Conservation (phyloP, 2,797 vertebrate species). For the Astyanax mexicanus region DNA sequence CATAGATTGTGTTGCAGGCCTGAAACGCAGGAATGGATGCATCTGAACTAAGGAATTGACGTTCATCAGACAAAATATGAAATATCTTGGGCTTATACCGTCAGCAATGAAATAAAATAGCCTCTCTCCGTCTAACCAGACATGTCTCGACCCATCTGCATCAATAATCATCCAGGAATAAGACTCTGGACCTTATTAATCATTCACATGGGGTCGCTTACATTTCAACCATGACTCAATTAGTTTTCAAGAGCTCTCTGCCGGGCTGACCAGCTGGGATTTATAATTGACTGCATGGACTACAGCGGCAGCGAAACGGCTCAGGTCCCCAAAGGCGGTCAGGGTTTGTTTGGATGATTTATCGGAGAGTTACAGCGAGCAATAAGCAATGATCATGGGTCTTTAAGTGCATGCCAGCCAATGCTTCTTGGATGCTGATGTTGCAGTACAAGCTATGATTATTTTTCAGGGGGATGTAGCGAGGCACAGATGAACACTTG, state of each 20-base stretch:
- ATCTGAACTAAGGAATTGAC: too few species aligned
- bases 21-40: too few species aligned
- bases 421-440: neutral
- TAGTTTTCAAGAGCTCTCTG: constrained; percentile 49
- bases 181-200: constrained; percentile 55
- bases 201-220: constrained; percentile 55
- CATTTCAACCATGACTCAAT: constrained; percentile 58
- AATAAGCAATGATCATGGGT: constrained; percentile 11
- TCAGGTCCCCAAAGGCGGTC: constrained; percentile 37
- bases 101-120: too few species aligned
- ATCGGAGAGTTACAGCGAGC: constrained; percentile 1
- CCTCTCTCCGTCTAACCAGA: too few species aligned
- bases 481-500: neutral
- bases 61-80: too few species aligned
- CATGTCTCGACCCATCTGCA: constrained; percentile 52
- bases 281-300: constrained; percentile 48
- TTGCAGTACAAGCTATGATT: constrained; percentile 4
- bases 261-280: constrained; percentile 26
- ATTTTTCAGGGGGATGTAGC: constrained; percentile 6
- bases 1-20: too few species aligned
- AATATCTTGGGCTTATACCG: too few species aligned
- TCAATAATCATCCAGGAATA: constrained; percentile 61
- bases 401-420: constrained; percentile 28
- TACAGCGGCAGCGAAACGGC: constrained; percentile 26
- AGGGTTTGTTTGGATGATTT: constrained; percentile 40